phyloP scores from a whole-genome alignment of 2,797 vertebrate species.

The Perodicticus potto region DNA sequence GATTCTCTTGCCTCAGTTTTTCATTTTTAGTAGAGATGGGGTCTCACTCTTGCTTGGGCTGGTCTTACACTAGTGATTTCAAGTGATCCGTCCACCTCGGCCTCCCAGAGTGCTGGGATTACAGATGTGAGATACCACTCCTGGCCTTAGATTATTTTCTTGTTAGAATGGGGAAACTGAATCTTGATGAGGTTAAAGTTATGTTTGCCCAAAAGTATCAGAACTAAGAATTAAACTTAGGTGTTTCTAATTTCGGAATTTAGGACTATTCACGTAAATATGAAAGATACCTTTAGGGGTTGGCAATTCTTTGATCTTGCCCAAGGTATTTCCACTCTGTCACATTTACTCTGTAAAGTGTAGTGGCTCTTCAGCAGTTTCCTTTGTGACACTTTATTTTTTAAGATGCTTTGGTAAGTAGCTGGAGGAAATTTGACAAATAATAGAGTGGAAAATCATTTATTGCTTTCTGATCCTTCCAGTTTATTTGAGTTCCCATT shows the following conservation, averaged over 20 bases:
- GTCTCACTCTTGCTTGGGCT: no score
- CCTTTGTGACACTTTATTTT: slow-evolving; percentile 27
- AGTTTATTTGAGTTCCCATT: background rate
- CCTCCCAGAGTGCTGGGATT: no score
- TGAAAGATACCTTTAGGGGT: background rate
- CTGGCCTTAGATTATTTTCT: background rate
- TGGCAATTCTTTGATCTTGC: background rate
- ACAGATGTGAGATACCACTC: no score
- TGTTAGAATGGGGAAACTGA: slow-evolving; percentile 13
- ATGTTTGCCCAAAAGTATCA: background rate
- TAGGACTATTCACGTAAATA: background rate
- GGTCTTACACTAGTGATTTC: no score
- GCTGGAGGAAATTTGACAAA: background rate
- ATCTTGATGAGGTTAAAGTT: background rate
- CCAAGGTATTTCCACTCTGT: background rate
- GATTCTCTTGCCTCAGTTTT: no score
- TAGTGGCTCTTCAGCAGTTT: background rate
- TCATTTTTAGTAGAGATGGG: no score
- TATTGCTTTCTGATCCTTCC: background rate
- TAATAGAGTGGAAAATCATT: background rate
- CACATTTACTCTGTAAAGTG: background rate
- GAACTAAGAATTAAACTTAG: slow-evolving; percentile 13
- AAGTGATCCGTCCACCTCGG: no score
- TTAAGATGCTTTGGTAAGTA: background rate
- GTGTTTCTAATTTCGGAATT: background rate